phyloP scores from a whole-genome alignment of 2,797 vertebrate genomes.

The Rhinatrema bivittatum region DNA sequence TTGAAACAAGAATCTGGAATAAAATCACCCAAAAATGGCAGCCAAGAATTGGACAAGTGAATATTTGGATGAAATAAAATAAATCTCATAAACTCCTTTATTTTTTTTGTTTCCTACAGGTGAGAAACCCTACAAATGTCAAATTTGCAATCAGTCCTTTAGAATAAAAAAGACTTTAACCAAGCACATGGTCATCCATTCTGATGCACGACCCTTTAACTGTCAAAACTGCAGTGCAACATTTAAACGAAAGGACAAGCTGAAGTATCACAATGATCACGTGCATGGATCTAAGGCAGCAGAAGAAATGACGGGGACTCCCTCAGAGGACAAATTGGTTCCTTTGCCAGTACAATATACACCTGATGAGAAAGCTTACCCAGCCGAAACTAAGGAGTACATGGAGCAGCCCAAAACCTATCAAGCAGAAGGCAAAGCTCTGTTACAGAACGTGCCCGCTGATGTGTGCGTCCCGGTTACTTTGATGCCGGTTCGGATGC shows the following conservation, averaged over 20 bases:
- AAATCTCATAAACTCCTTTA: too few species aligned
- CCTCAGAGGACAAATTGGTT: constrained; percentile 57
- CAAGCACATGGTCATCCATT: constrained; percentile 97
- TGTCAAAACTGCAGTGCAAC: constrained; percentile 90
- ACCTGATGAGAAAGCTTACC: constrained; percentile 55
- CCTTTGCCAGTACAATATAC: constrained; percentile 47
- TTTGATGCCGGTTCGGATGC: constrained; percentile 61
- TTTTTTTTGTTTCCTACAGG: constrained; percentile 50
- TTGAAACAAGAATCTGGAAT: too few species aligned
- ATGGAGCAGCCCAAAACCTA: constrained; percentile 54
- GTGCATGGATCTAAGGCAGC: constrained; percentile 75
- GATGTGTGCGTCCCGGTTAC: constrained; percentile 55
- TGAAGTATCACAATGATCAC: constrained; percentile 94
- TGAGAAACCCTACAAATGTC: constrained; percentile 93
- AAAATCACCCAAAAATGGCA: too few species aligned
- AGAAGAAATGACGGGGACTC: constrained; percentile 49
- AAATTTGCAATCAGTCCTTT: constrained; percentile 90
- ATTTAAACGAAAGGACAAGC: constrained; percentile 95
- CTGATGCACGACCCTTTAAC: constrained; percentile 90
- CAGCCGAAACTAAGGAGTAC: constrained; percentile 49
- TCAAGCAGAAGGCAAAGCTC: constrained; percentile 44
- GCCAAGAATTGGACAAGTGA: too few species aligned
- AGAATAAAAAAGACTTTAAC: constrained; percentile 97
- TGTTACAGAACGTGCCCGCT: constrained; percentile 45
- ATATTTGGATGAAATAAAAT: too few species aligned